Percentiles rank a stretch among this genome's conserved stretches.
Evolutionary conservation across 2,113 vertebrate genomes (phyloP).

Genomic region (Oncorhynchus masou): DNA sequence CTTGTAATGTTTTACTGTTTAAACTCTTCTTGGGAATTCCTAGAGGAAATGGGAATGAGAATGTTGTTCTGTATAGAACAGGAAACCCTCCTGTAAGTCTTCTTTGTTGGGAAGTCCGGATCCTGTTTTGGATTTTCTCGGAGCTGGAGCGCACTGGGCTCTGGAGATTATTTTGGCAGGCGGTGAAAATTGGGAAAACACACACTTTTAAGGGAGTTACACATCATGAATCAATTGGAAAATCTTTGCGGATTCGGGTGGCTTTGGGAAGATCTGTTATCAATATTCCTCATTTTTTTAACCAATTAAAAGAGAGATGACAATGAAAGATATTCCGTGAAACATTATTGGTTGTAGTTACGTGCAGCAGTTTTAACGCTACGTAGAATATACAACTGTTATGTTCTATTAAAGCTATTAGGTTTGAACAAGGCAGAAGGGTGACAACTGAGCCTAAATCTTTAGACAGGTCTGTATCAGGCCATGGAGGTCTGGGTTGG

Average conservation of each 20-base stretch:
- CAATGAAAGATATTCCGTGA: constrained; percentile 42
- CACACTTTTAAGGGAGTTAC: constrained; percentile 39
- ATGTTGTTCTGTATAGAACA: constrained; percentile 7
- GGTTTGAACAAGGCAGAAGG: neutral
- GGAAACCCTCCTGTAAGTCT: neutral
- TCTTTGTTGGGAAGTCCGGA: neutral
- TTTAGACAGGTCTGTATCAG: too few species aligned
- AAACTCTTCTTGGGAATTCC: neutral
- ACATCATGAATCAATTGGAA: constrained; percentile 58
- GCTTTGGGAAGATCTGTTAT: constrained; percentile 43
- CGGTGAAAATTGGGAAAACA: constrained; percentile 45
- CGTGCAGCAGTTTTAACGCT: constrained; percentile 22
- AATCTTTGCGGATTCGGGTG: constrained; percentile 25
- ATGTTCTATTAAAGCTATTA: constrained; percentile 3
- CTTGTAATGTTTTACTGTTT: too few species aligned
- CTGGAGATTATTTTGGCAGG: constrained; percentile 33
- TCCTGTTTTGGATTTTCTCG: constrained; percentile 13
- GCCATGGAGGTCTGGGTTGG: too few species aligned
- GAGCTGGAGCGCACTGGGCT: constrained; percentile 20
- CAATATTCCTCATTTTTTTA: constrained; percentile 44
- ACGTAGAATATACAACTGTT: constrained; percentile 29
- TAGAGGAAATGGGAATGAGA: neutral
- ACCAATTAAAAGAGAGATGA: constrained; percentile 44
- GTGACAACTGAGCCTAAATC: too few species aligned
- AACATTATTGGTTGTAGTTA: constrained; percentile 42